Conservation (phyloP, 2,888 invertebrate species). For the Calameuta filiformis region DNA sequence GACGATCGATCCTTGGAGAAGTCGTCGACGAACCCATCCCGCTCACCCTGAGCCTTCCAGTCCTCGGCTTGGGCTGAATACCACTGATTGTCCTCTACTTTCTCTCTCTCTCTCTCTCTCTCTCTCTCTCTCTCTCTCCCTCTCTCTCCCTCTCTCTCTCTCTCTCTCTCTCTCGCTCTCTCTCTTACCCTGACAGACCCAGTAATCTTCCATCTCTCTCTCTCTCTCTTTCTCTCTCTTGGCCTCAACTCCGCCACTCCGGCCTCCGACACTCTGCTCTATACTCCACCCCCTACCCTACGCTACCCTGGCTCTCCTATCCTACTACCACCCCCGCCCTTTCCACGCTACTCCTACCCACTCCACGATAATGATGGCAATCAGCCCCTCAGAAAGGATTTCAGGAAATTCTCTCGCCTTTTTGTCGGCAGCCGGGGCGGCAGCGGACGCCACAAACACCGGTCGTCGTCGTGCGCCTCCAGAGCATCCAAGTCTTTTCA, state of each 20-base stretch:
- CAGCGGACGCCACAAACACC: constrained; percentile 65
- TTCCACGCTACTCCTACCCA: constrained; percentile 47
- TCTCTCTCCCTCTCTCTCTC: constrained; percentile 16
- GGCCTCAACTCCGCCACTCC: constrained; percentile 33
- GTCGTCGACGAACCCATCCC: constrained; percentile 23
- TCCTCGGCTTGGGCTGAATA: constrained; percentile 56
- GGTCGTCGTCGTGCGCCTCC: constrained; percentile 46
- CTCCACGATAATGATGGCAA: constrained; percentile 66
- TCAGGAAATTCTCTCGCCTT: constrained; percentile 67
- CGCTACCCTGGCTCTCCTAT: constrained; percentile 29
- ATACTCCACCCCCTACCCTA: constrained; percentile 28
- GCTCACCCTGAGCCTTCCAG: constrained; percentile 18
- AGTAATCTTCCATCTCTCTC: no score
- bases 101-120: constrained; percentile 17
- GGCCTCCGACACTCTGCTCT: constrained; percentile 11
- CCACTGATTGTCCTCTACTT: constrained; percentile 60
- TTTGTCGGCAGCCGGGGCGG: constrained; percentile 62
- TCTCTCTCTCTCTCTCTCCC: constrained; percentile 23
- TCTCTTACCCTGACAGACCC: constrained; percentile 7
- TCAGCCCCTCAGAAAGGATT: constrained; percentile 66
- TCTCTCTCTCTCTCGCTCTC: constrained; percentile 14
- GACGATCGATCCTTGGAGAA: constrained; percentile 36
- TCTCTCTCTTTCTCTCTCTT: constrained; percentile 25
- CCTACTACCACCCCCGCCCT: constrained; percentile 50
- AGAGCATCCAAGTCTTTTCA: constrained; percentile 26